phyloP scores from a whole-genome alignment of 2,113 vertebrate genomes.

The Esox niger region DNA sequence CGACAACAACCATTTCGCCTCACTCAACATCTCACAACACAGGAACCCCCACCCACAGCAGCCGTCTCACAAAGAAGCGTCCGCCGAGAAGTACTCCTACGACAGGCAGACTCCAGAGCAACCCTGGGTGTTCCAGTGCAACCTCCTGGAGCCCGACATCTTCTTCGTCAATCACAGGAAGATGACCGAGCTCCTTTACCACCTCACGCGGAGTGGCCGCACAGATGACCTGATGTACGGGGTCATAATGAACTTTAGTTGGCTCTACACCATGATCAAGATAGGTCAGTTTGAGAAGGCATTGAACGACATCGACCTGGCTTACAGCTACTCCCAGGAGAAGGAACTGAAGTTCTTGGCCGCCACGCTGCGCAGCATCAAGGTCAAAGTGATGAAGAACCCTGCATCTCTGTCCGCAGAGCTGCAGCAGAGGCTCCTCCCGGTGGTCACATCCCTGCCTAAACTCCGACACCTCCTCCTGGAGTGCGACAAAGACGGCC shows the following conservation, averaged over 20 bases:
- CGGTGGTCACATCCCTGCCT: constrained; percentile 92
- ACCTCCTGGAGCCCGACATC: constrained; percentile 93
- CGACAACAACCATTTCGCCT: constrained; percentile 83
- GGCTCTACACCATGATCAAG: constrained; percentile 98
- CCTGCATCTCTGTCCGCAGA: constrained; percentile 94
- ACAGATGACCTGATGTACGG: constrained; percentile 93
- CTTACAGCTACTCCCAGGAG: constrained; percentile 90
- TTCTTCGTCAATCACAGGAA: constrained; percentile 98
- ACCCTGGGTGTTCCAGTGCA: constrained; percentile 98
- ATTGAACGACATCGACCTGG: constrained; percentile 88
- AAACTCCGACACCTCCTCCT: constrained; percentile 94
- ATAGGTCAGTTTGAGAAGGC: constrained; percentile 96
- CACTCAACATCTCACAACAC: constrained; percentile 76
- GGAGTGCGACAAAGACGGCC: constrained; percentile 97
- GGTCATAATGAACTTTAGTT: constrained; percentile 99
- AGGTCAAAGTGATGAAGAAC: constrained; percentile 85
- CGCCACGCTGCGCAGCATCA: constrained; percentile 87
- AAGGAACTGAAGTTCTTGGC: constrained; percentile 97
- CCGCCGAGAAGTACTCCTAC: constrained; percentile 85
- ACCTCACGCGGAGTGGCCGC: constrained; percentile 88
- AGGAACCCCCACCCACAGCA: constrained; percentile 80
- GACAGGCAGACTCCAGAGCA: constrained; percentile 95
- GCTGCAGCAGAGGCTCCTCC: constrained; percentile 93
- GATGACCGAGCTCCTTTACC: constrained; percentile 94
- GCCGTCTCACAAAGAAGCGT: constrained; percentile 78